These are phyloP conservation scores for Podarcis siculus DNA, from an alignment of 2,797 vertebrate species.

Conservation along the genomic window DNA sequence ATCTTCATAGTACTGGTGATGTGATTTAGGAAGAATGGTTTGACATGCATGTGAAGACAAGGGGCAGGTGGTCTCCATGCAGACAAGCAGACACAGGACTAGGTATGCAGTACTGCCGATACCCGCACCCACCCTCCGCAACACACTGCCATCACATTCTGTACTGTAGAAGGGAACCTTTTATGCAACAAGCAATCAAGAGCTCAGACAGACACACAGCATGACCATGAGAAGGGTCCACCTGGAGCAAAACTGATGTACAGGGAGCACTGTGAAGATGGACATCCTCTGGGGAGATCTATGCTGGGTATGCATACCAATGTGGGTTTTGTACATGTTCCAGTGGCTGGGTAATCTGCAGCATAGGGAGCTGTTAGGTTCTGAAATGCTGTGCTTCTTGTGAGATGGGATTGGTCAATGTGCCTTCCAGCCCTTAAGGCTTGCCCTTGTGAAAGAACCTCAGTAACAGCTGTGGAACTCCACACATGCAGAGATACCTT, in stretches of 20 bases:
- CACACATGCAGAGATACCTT: no score
- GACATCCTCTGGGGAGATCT: background rate
- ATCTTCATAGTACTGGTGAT: background rate
- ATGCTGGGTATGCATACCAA: background rate
- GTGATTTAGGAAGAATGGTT: background rate
- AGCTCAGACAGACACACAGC: background rate
- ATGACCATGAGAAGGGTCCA: background rate
- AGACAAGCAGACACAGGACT: background rate
- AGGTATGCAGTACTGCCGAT: background rate
- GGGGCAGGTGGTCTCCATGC: background rate
- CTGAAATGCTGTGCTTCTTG: no score
- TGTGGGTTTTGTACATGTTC: background rate
- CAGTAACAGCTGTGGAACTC: no score
- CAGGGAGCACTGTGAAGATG: background rate
- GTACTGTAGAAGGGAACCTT: background rate
- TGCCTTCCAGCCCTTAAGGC: no score
- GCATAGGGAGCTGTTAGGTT: no score
- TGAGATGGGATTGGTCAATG: no score
- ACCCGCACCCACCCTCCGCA: background rate
- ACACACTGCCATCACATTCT: background rate
- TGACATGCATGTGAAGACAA: background rate
- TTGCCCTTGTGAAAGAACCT: no score
- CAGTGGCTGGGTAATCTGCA: background rate
- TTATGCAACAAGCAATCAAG: background rate
- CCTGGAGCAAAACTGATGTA: background rate